Percentiles rank a stretch among this genome's conserved stretches.
Conservation (phyloP, 2,113 vertebrate genomes). For the Strix aluco region DNA sequence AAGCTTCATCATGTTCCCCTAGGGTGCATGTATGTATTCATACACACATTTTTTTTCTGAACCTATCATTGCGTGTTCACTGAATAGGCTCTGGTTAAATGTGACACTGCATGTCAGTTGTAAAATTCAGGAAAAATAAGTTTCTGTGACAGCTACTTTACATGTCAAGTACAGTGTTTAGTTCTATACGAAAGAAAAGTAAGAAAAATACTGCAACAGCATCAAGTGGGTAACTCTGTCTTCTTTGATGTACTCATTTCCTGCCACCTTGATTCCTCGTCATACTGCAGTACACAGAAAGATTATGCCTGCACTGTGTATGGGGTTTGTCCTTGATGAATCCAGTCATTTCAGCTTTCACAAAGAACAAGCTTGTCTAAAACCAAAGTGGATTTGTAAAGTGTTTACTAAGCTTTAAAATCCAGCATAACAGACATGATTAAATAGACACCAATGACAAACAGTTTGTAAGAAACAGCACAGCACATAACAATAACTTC, state of each 20-base stretch:
- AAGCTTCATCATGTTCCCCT: neutral
- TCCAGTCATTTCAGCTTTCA: constrained; percentile 27
- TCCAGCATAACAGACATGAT: constrained; percentile 27
- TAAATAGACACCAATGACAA: constrained; percentile 31
- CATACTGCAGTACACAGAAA: neutral
- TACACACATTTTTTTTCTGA: neutral
- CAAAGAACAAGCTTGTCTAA: constrained; percentile 16
- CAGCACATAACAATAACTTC: neutral
- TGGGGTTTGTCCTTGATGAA: neutral
- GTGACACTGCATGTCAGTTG: neutral
- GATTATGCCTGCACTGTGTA: neutral
- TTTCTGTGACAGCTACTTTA: neutral
- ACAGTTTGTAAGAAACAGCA: neutral
- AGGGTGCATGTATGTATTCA: neutral
- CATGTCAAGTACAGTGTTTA: neutral
- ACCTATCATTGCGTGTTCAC: neutral
- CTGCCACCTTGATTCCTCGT: neutral
- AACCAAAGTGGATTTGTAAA: constrained; percentile 47
- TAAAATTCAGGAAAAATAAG: neutral
- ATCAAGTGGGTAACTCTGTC: neutral
- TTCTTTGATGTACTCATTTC: neutral
- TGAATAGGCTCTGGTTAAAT: neutral
- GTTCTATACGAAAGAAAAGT: neutral
- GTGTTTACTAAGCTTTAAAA: constrained; percentile 41
- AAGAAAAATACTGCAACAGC: neutral